A percentile compares a stretch with the other conserved stretches of the same genome.
phyloP scores from a whole-genome alignment of 1,140 invertebrate genomes.

The Oscheius sp. region DNA sequence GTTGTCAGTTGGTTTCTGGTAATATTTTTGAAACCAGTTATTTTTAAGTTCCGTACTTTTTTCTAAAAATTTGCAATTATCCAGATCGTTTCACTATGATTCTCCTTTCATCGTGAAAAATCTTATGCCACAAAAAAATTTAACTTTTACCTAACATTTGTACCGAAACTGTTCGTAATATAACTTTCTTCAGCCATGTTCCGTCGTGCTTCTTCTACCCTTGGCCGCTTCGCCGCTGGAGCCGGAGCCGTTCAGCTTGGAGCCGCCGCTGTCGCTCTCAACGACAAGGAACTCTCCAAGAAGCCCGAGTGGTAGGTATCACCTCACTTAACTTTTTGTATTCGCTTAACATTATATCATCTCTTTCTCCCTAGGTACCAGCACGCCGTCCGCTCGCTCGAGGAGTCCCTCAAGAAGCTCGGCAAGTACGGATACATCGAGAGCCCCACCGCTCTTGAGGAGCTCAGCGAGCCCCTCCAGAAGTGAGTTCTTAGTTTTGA shows the following conservation, averaged over 20 bases:
- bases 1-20: no score
- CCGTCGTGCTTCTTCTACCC: constrained; percentile 29
- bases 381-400: constrained; percentile 32
- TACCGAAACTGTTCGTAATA: background rate
- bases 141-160: background rate
- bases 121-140: background rate
- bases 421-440: constrained; percentile 44
- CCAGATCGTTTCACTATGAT: no score
- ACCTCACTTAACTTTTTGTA: background rate
- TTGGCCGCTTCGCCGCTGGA: constrained; percentile 29
- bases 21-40: no score
- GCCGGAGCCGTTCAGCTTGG: constrained; percentile 31
- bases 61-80: no score
- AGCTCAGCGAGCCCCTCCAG: constrained; percentile 38
- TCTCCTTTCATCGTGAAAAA: background rate
- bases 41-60: no score
- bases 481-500: constrained; percentile 26
- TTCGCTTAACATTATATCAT: constrained; percentile 8
- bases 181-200: constrained; percentile 15
- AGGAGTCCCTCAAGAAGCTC: constrained; percentile 35
- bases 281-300: constrained; percentile 44
- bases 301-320: constrained; percentile 45
- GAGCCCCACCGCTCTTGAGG: constrained; percentile 27
- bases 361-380: constrained; percentile 15
- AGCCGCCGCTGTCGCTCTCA: constrained; percentile 40